Conservation (phyloP, 1,140 invertebrate species). For the Heliconius hewitsoni region DNA sequence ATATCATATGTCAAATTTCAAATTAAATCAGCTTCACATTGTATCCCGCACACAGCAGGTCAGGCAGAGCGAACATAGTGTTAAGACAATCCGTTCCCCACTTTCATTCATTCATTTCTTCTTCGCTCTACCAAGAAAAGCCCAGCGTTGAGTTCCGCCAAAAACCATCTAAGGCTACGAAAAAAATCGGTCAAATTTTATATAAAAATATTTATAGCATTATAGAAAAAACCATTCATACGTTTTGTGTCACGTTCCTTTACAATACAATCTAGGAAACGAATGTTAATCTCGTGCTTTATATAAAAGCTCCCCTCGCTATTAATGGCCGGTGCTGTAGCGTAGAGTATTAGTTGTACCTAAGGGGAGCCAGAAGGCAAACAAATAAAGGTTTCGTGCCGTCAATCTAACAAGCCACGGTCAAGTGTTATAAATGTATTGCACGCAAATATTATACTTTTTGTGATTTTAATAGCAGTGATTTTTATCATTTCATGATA, state of each 20-base stretch:
- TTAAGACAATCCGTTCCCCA: too few relatives aligned
- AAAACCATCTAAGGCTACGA: too few relatives aligned
- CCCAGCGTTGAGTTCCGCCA: too few relatives aligned
- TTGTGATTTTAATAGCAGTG: not conserved
- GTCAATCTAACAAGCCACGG: not conserved
- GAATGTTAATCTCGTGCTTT: not conserved
- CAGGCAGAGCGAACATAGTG: too few relatives aligned
- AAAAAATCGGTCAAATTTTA: not conserved
- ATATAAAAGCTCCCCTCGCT: slow-evolving; percentile 27
- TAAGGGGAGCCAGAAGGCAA: slow-evolving; percentile 2
- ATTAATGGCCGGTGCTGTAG: slow-evolving; percentile 52
- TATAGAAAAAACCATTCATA: not conserved
- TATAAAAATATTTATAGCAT: not conserved
- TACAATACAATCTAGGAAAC: not conserved
- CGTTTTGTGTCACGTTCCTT: not conserved
- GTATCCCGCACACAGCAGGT: too few relatives aligned
- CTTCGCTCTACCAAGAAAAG: too few relatives aligned
- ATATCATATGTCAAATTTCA: too few relatives aligned
- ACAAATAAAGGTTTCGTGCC: slow-evolving; percentile 18
- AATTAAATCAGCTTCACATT: too few relatives aligned
- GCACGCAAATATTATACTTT: not conserved
- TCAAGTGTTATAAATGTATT: not conserved
- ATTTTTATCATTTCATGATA: not conserved
- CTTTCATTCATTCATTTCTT: too few relatives aligned
- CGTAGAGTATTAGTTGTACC: slow-evolving; percentile 43